Percentiles rank a stretch among this genome's conserved stretches.
These are phyloP conservation scores for Pipa parva DNA, from an alignment of 2,113 vertebrate species.

Conservation along the genomic window DNA sequence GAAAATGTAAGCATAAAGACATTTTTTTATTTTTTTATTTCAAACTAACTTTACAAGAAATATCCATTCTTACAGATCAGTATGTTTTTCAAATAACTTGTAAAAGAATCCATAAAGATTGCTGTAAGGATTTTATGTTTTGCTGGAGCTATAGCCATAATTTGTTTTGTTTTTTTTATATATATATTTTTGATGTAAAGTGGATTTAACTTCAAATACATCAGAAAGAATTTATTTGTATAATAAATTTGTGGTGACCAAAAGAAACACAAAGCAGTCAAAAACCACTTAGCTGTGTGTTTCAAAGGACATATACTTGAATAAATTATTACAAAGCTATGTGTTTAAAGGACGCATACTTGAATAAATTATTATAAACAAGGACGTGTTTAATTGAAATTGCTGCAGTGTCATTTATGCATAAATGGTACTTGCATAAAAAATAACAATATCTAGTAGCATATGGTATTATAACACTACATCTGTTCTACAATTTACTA, in stretches of 20 bases:
- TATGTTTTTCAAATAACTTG: slow-evolving; percentile 12
- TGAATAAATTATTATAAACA: slow-evolving; percentile 34
- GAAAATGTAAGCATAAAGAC: too few relatives aligned
- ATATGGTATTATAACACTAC: slow-evolving; percentile 27
- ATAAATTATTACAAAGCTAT: slow-evolving; percentile 35
- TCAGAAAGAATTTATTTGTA: slow-evolving; percentile 31
- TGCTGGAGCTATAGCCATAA: slow-evolving; percentile 24
- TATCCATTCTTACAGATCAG: slow-evolving; percentile 18
- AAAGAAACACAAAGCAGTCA: slow-evolving; percentile 31
- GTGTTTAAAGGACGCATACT: slow-evolving; percentile 34
- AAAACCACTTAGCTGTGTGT: slow-evolving; percentile 29
- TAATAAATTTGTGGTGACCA: slow-evolving; percentile 24
- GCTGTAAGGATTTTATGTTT: slow-evolving; percentile 18
- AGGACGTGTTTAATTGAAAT: slow-evolving; percentile 35
- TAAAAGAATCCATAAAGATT: slow-evolving; percentile 14
- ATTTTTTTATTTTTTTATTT: slow-evolving; percentile 19
- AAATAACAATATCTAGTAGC: slow-evolving; percentile 33
- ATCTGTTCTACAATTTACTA: slow-evolving; percentile 25
- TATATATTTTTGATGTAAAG: slow-evolving; percentile 20
- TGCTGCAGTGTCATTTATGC: slow-evolving; percentile 21
- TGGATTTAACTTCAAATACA: slow-evolving; percentile 27
- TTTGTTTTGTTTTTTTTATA: slow-evolving; percentile 28
- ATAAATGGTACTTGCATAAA: slow-evolving; percentile 32
- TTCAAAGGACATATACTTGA: slow-evolving; percentile 33
- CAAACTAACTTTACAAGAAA: slow-evolving; percentile 6